phyloP scores from a whole-genome alignment of 2,113 vertebrate species.

The Podiceps cristatus region DNA sequence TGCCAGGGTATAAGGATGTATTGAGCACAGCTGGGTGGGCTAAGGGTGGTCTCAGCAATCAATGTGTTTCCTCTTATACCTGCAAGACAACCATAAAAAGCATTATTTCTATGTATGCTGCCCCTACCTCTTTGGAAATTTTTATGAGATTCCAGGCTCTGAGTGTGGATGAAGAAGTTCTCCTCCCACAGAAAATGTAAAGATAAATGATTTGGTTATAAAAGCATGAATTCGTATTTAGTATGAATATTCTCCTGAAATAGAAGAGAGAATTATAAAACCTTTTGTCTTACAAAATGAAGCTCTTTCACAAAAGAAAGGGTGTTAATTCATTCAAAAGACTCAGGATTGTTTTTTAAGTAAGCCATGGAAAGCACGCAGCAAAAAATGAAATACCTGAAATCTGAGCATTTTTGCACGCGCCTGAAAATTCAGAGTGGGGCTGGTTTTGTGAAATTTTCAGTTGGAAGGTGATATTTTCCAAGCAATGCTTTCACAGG shows the following conservation, averaged over 20 bases:
- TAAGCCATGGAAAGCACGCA: background rate
- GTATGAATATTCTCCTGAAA: slow-evolving; percentile 34
- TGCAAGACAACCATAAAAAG: background rate
- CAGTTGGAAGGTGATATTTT: background rate
- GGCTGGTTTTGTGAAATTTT: background rate
- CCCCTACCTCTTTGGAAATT: background rate
- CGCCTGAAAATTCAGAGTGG: background rate
- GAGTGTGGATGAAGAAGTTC: slow-evolving; percentile 26
- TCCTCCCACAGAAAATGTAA: slow-evolving; percentile 55
- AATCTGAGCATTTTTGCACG: background rate
- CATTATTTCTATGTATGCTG: background rate
- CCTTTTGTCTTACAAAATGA: slow-evolving; percentile 31
- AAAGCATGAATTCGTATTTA: slow-evolving; percentile 34
- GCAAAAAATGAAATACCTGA: background rate
- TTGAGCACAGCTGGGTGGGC: background rate
- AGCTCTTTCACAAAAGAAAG: background rate
- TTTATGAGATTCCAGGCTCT: background rate
- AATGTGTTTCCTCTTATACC: background rate
- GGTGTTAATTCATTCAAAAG: background rate
- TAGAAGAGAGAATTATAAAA: slow-evolving; percentile 42
- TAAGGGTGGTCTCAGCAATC: background rate
- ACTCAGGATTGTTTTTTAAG: background rate
- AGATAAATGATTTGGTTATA: slow-evolving; percentile 26
- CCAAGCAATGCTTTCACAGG: background rate
- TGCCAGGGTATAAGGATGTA: background rate